A percentile compares a stretch with the other conserved stretches of the same genome.
These are phyloP conservation scores for Pristionchus exspectatus DNA, from an alignment of 2,888 invertebrate genomes.

Conservation along the genomic window DNA sequence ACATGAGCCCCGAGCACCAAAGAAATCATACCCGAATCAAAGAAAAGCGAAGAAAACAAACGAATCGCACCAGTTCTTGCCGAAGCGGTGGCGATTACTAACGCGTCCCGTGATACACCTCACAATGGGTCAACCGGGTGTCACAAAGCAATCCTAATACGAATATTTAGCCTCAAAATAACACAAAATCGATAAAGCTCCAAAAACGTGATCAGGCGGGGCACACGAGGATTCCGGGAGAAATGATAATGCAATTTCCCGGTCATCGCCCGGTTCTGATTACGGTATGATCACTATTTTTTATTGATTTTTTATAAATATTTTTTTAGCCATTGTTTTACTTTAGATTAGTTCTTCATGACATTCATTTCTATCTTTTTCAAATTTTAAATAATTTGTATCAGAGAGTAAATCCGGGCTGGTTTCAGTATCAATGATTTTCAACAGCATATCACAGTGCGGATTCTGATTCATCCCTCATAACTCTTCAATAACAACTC, in stretches of 20 bases:
- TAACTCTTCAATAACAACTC: background rate
- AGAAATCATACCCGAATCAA: constrained; percentile 24
- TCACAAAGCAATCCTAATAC: background rate
- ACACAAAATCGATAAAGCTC: constrained; percentile 15
- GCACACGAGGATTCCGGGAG: constrained; percentile 17
- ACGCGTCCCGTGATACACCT: background rate
- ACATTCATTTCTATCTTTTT: background rate
- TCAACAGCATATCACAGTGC: too few relatives aligned
- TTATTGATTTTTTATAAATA: background rate
- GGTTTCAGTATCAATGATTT: too few relatives aligned
- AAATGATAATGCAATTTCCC: background rate
- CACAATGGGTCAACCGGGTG: background rate
- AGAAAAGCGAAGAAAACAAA: background rate
- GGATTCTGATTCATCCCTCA: background rate
- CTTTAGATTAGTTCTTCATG: background rate
- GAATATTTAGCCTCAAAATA: background rate
- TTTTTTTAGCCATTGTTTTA: background rate
- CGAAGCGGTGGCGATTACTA: background rate
- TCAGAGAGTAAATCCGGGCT: too few relatives aligned
- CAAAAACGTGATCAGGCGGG: background rate
- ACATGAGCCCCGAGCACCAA: constrained; percentile 13
- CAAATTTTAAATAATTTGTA: too few relatives aligned
- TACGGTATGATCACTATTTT: background rate
- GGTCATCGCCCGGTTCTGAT: background rate
- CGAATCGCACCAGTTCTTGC: background rate